Evolutionary conservation across 2,888 invertebrate species (phyloP), one percentile per base, ranked within the genome.

Genomic region (Thalpophila matura): DNA sequence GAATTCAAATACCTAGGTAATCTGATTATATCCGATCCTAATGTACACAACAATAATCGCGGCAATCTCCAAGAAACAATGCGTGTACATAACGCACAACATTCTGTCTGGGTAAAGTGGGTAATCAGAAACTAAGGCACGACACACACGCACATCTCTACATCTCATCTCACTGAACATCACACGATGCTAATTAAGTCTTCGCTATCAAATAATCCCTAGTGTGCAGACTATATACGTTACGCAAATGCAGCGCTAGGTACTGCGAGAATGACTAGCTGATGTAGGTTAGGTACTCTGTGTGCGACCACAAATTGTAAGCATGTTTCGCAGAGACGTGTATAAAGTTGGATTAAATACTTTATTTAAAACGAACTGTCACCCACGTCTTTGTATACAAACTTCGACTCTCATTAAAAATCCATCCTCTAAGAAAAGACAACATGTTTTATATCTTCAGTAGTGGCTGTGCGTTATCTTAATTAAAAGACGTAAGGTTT

Each of bases 111-210:
- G n/a, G n/a, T n/a, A n/a, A n/a, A n/a, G n/a, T n/a, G 4, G 31
- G 12, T 60, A 47, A 61, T 33, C 20, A 26, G 26, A 24, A 51
- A 4, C 18, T 55, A 33, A 42, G 16, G 18, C 18, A 31, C 5
- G 1, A 5, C 22, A 35, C 40, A 20, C 20, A 35, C 26, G 16
- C 12, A 45, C 49, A 27, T 18, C 42, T 18, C 18, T 10, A 46
- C 20, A 53, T 43, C 27, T 35, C 26, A 12, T 35, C 45, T 43
- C 35, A 55, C 40, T 53, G 38, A 33, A 31, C 51, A 37, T n/a
- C 43, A 57, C 43, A 67, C 42, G 24, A 16, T 31, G 29, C n/a
- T 59, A 72, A 75, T 70, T 75, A 70, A 75, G 55, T 45, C 33
- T 43, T 47, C 33, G 20, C 47, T 63, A 55, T 55, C 64, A 62